These are phyloP conservation scores for Argyra leucocephala DNA, from an alignment of 2,888 invertebrate species.

Conservation along the genomic window DNA sequence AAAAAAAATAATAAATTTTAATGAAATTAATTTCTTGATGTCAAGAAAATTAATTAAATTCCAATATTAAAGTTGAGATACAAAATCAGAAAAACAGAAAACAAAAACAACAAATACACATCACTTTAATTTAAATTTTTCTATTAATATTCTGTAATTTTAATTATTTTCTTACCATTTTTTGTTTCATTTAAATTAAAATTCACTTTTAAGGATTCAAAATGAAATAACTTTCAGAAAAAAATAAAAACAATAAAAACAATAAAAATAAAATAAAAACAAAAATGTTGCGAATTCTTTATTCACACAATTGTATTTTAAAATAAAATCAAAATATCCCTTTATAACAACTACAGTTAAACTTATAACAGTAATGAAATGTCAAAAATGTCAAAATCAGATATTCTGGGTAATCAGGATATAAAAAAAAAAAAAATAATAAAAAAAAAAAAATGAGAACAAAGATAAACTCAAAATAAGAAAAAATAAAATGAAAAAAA, in stretches of 20 bases:
- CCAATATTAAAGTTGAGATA: too few species aligned
- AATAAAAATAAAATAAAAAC: background rate
- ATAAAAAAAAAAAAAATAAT: background rate
- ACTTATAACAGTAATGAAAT: background rate
- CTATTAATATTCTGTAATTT: too few species aligned
- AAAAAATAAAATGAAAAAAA: background rate
- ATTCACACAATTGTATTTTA: background rate
- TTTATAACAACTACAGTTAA: background rate
- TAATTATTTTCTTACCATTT: too few species aligned
- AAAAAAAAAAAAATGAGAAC: background rate
- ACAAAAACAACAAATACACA: too few species aligned
- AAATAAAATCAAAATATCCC: background rate
- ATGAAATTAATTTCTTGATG: too few species aligned
- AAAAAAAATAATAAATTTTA: too few species aligned
- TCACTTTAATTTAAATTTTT: too few species aligned
- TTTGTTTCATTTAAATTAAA: background rate
- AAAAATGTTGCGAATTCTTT: too few species aligned
- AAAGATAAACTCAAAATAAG: background rate
- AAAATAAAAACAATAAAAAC: background rate
- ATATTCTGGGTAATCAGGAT: background rate
- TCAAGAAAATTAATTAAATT: too few species aligned
- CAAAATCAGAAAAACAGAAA: too few species aligned
- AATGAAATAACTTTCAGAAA: too few species aligned
- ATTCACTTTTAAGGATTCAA: background rate
- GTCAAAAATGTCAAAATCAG: slow-evolving; percentile 6